phyloP scores from a whole-genome alignment of 1,140 invertebrate species.

The Sycobia sp. region DNA sequence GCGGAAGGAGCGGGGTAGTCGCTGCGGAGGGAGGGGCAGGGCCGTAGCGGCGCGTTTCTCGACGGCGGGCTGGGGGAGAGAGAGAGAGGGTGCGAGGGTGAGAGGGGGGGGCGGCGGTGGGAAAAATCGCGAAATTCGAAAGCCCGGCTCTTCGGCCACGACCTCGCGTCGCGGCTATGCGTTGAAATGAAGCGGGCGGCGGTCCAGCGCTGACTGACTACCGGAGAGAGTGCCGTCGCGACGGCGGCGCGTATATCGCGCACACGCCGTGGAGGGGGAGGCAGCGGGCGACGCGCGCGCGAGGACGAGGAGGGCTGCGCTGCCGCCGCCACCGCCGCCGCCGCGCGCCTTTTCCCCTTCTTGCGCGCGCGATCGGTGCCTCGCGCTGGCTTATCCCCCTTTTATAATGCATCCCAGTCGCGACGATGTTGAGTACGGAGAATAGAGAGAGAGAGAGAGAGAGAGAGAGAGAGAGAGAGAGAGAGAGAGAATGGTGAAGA shows the following conservation, averaged over 20 bases:
- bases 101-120: not conserved
- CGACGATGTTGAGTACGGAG: too few relatives aligned
- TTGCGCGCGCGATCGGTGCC: too few relatives aligned
- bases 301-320: slow-evolving; percentile 6
- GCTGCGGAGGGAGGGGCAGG: too few relatives aligned
- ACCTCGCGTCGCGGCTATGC: not conserved
- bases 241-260: slow-evolving; percentile 51
- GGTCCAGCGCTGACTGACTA: slow-evolving; percentile 64
- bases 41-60: slow-evolving; percentile 4
- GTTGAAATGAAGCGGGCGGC: slow-evolving; percentile 54
- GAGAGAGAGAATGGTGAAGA: too few relatives aligned
- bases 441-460: too few relatives aligned
- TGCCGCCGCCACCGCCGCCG: not conserved
- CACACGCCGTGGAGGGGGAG: slow-evolving; percentile 30
- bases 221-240: slow-evolving; percentile 55
- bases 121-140: slow-evolving; percentile 15
- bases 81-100: not conserved
- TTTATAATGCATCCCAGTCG: too few relatives aligned
- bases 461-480: too few relatives aligned
- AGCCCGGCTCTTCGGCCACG: not conserved
- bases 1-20: too few relatives aligned
- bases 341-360: slow-evolving; percentile 1
- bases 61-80: not conserved
- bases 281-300: slow-evolving; percentile 14
- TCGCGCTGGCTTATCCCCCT: too few relatives aligned